Conservation (phyloP, 2,797 vertebrate species). For the Australoheros facetus region DNA sequence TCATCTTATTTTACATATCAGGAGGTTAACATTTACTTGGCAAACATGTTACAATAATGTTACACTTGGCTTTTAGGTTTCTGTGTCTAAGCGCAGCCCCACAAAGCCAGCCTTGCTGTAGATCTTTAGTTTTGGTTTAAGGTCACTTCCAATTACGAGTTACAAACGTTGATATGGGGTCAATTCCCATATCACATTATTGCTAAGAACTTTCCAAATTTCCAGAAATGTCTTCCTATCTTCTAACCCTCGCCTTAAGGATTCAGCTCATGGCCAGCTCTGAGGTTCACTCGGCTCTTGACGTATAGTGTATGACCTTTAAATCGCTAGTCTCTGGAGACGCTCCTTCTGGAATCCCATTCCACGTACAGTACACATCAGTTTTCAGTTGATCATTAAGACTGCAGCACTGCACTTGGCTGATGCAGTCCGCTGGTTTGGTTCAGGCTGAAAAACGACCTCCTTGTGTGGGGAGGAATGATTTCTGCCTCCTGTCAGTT, state of each 20-base stretch:
- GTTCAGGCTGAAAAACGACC: neutral
- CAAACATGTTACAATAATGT: neutral
- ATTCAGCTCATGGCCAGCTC: constrained; percentile 50
- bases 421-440: neutral
- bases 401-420: constrained; percentile 30
- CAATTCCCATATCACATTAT: too few relatives aligned
- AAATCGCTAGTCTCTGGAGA: constrained; percentile 48
- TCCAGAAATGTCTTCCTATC: neutral
- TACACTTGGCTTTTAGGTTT: too few relatives aligned
- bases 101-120: too few relatives aligned
- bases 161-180: too few relatives aligned
- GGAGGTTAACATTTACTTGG: neutral
- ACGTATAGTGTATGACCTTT: constrained; percentile 58
- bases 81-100: too few relatives aligned
- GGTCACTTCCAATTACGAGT: too few relatives aligned
- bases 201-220: neutral
- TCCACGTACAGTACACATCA: constrained; percentile 23
- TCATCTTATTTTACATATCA: neutral
- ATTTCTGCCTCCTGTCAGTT: constrained; percentile 18
- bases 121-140: too few relatives aligned
- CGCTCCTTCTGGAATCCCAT: constrained; percentile 18
- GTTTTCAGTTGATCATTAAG: constrained; percentile 28
- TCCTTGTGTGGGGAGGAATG: constrained; percentile 3
- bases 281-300: constrained; percentile 26
- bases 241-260: constrained; percentile 12